phyloP scores from a whole-genome alignment of 2,113 vertebrate genomes.

The Dasypus novemcinctus region DNA sequence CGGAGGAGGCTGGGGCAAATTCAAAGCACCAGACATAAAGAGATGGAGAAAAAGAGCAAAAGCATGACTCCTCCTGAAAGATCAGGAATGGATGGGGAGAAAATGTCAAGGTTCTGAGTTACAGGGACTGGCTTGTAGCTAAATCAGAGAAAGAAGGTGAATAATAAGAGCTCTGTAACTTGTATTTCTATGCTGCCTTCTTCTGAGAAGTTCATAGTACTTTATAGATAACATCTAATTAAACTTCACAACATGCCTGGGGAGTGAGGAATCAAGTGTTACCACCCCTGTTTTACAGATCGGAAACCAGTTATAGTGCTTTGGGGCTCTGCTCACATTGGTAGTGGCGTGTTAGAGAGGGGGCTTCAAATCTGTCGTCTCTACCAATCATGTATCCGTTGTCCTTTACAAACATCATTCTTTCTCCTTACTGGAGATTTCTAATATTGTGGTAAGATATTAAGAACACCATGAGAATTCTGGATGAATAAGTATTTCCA shows the following conservation, averaged over 20 bases:
- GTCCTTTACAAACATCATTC: background rate
- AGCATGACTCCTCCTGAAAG: background rate
- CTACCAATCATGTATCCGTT: background rate
- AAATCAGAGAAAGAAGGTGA: conserved; percentile 58
- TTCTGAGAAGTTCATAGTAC: conserved; percentile 60
- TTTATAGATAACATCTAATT: conserved; percentile 57
- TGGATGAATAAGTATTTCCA: background rate
- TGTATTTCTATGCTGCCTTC: conserved; percentile 43
- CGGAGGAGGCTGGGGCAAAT: conserved; percentile 9
- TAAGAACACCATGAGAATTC: background rate
- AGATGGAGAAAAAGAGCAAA: background rate
- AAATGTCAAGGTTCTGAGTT: conserved; percentile 54
- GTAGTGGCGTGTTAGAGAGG: background rate
- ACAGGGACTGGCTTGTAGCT: conserved; percentile 26
- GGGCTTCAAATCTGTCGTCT: background rate
- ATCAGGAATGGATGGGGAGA: background rate
- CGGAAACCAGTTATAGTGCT: background rate
- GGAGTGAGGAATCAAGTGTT: conserved; percentile 45
- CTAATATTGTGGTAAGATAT: background rate
- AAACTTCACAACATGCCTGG: conserved; percentile 48
- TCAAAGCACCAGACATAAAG: conserved; percentile 26
- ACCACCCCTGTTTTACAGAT: background rate
- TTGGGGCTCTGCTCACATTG: background rate
- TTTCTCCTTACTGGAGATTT: background rate
- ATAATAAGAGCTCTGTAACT: conserved; percentile 23